Conservation (phyloP, 1,140 invertebrate genomes). For the Hyles vespertilio region DNA sequence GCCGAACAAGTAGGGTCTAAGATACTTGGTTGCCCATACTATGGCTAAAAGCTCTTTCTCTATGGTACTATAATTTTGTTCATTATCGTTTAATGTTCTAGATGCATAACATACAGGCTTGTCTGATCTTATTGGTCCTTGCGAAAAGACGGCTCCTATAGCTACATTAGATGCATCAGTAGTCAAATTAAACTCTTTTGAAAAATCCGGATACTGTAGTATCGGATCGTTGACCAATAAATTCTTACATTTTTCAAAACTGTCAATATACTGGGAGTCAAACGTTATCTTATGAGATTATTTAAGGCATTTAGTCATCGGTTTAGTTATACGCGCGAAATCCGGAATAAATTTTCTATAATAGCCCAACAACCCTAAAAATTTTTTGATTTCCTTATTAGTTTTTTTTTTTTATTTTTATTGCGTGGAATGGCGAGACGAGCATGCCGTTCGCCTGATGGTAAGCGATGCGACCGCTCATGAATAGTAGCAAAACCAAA, state of each 20-base stretch:
- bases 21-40: slow-evolving; percentile 10
- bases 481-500: too few relatives aligned
- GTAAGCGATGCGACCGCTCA: too few relatives aligned
- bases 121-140: slow-evolving; percentile 12
- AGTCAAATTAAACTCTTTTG: slow-evolving; percentile 5
- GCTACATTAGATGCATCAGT: slow-evolving; percentile 1
- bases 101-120: slow-evolving; percentile 13
- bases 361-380: slow-evolving; percentile 47
- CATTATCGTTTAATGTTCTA: slow-evolving; percentile 8
- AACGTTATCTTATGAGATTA: slow-evolving; percentile 4
- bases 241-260: slow-evolving; percentile 15
- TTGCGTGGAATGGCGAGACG: too few relatives aligned
- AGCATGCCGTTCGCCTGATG: too few relatives aligned
- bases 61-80: slow-evolving; percentile 8
- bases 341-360: slow-evolving; percentile 44
- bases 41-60: slow-evolving; percentile 8
- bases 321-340: slow-evolving; percentile 24
- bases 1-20: slow-evolving; percentile 9
- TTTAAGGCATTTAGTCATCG: slow-evolving; percentile 11
- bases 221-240: slow-evolving; percentile 13
- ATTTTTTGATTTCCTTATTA: slow-evolving; percentile 37
- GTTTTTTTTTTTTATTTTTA: too few relatives aligned
- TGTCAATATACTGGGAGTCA: slow-evolving; percentile 6
- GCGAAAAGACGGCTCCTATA: slow-evolving; percentile 3
- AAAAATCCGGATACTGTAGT: slow-evolving; percentile 12